Evolutionary conservation across 2,113 vertebrate genomes (phyloP), one percentile per base, ranked within the genome.

Genomic region (Peromyscus californicus): DNA sequence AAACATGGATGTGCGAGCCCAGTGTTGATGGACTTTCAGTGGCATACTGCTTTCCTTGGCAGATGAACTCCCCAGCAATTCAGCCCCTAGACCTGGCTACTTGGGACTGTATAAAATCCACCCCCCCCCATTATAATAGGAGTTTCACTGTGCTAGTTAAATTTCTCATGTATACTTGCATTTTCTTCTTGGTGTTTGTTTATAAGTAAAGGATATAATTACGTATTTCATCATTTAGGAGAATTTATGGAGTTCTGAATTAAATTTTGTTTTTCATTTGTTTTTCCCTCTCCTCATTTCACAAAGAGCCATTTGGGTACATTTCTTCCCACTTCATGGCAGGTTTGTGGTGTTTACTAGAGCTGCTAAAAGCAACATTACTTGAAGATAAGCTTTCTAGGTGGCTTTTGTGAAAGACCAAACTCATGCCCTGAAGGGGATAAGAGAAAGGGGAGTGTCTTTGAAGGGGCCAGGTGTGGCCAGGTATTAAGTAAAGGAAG

Each of bases 151-250:
- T 12, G 45, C 78, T 59, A 36, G 48, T 84, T n/a, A 76, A 92
- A 90, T 59, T 79, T 33, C 10, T 74, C 36, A 51, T 8, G 1
- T 89, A n/a, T 42, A 63, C 48, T 70, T 51, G 65, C 21, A 45
- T n/a, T 90, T 63, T 78, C 57, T 69, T 54, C 8, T 65, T 93
- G 65, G 19, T 91, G 17, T 86, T 97, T 89, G 65, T 9, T 67
- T 82, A 36, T 29, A 86, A 51, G 48, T 33, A 87, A 90, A 84
- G 51, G 74, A 84, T 22, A 33, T 24, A 65, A 19, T 33, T 63
- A 31, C 39, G 48, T 61, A 51, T 89, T 74, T 75, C 75, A 67
- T 42, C 33, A 75, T 19, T 29, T 63, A 72, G n/a, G 26, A 36
- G 79, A 72, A 80, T 70, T 91, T 54, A 78, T 36, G 45, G 45